Base-by-base conservation (phyloP, 2,113 vertebrate genomes). In the Micronycteris hirsuta region DNA sequence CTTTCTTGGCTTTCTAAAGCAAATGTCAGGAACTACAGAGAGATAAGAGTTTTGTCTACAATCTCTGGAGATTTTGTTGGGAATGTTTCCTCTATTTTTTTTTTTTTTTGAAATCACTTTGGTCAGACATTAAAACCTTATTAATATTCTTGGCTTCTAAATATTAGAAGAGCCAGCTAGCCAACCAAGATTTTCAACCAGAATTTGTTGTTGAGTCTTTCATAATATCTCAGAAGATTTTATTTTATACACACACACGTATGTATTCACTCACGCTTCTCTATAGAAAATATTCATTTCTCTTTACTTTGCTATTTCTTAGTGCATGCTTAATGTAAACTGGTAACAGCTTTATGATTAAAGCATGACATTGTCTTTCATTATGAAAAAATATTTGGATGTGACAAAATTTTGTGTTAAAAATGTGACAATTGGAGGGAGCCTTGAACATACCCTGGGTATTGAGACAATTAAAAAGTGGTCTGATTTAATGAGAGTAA, bases 1-100 rank as follows among this genome's bases (percentile, higher is more conserved):
- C 45, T 85, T 96, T 94, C 70, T 93, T 83, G 67, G 49, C 33
- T 95, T 97, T 89, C 7, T 85, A 76, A 96, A 86, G 78, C 47
- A 86, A 95, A 58, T 88, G 82, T 77, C 85, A 91, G 41, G 88
- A 49, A 70, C 77, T 85, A 41, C 16, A 83, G 14, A 89, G 28
- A 26, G 31, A 73, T 87, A 58, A 63, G 20, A 56, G 11, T 82
- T 78, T 86, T 92, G 67, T 58, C 54, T 41, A 26, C 74, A 15
- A 20, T 82, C 61, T 91, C 82, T 74, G 33, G 73, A 84, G 70
- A 84, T 84, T 93, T 91, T 47, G 3, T 67, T 78, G 56, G 49
- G 33, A 63, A 28, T 33, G 36, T 76, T 54, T 71, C 26, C 67
- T 77, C 45, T 47, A 17, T 17, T n/a, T 67, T 22, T 81, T 49